Conservation (phyloP, 2,113 vertebrate genomes). For the Xenopus borealis region DNA sequence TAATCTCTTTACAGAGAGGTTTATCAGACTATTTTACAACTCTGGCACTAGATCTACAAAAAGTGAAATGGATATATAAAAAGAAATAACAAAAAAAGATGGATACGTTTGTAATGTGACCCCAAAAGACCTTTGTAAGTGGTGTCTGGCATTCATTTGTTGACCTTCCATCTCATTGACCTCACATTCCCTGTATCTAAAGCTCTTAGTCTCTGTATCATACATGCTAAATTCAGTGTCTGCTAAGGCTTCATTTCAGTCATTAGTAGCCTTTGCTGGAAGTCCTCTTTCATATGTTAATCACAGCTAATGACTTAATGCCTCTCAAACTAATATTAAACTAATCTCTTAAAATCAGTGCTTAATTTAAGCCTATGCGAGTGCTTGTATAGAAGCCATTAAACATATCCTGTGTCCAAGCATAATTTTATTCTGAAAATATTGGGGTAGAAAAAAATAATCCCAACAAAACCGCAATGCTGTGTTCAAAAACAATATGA, state of each 20-base stretch:
- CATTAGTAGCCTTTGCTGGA: conserved; percentile 41
- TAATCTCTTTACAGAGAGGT: too few relatives aligned
- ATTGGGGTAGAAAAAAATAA: not conserved
- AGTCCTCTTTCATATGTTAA: conserved; percentile 36
- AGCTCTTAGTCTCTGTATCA: conserved; percentile 45
- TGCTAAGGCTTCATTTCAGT: conserved; percentile 49
- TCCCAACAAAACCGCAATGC: not conserved
- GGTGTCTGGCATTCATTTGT: conserved; percentile 58
- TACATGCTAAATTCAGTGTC: conserved; percentile 28
- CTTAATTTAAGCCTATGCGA: not conserved
- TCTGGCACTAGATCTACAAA: not conserved
- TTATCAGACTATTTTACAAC: not conserved
- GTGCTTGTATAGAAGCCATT: not conserved
- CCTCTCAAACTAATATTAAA: conserved; percentile 5
- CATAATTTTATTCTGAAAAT: too few relatives aligned
- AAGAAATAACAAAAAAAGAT: conserved; percentile 27
- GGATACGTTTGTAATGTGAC: conserved; percentile 63
- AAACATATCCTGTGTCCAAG: not conserved
- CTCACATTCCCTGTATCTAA: conserved; percentile 49
- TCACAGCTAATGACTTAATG: conserved; percentile 16
- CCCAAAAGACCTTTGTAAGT: conserved; percentile 58
- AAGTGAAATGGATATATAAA: not conserved
- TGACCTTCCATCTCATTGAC: conserved; percentile 60
- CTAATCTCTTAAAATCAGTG: not conserved
- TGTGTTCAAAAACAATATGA: not conserved